phyloP scores from a whole-genome alignment of 2,113 vertebrate genomes.

The Fregetta grallaria region DNA sequence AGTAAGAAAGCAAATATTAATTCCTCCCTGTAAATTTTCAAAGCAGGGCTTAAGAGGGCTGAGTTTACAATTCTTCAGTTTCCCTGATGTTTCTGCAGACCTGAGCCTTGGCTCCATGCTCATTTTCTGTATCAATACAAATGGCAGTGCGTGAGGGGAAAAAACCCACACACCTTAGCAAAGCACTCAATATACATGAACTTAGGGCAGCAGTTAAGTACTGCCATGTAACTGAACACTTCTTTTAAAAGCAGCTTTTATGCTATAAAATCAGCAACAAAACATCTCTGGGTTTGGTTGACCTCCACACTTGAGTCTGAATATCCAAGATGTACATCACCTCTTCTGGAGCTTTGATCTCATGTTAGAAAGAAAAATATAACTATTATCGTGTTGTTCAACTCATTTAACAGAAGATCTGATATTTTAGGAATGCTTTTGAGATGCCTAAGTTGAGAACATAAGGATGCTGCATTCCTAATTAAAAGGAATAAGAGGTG shows the following conservation, averaged over 20 bases:
- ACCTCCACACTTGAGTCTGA: constrained; percentile 1
- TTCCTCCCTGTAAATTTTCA: not conserved
- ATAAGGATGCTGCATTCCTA: constrained; percentile 1
- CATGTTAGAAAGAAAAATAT: constrained; percentile 30
- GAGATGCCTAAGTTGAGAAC: not conserved
- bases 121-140: not conserved
- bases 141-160: not conserved
- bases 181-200: not conserved
- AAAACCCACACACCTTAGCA: not conserved
- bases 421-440: constrained; percentile 41
- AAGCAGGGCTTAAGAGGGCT: not conserved
- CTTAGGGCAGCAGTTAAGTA: not conserved
- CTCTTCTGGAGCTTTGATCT: constrained; percentile 44
- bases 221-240: not conserved
- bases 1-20: not conserved
- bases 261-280: constrained; percentile 24
- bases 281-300: not conserved
- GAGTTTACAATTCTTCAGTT: not conserved
- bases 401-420: not conserved
- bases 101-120: not conserved
- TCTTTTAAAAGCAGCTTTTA: constrained; percentile 24
- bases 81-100: not conserved
- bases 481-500: constrained; percentile 28
- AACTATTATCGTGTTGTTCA: constrained; percentile 43
- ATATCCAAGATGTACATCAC: not conserved